Percentiles rank a stretch among this genome's conserved stretches.
phyloP scores from a whole-genome alignment of 1,140 invertebrate genomes.

The Ceratosolen fusciceps region DNA sequence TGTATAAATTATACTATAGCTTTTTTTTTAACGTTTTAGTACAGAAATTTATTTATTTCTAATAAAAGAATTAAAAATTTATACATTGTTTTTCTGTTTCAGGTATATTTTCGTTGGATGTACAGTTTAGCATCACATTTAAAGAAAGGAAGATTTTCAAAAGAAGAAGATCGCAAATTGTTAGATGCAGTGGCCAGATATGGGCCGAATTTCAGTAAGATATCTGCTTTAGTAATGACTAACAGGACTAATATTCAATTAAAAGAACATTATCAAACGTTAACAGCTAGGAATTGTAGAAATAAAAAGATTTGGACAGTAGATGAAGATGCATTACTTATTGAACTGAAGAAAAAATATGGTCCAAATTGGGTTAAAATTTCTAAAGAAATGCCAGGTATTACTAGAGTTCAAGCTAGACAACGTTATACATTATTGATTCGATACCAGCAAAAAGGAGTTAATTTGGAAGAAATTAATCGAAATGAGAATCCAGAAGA shows the following conservation, averaged over 20 bases:
- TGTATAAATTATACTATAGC: no score
- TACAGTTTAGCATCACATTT: conserved; percentile 67
- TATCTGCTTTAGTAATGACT: conserved; percentile 70
- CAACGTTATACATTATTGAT: conserved; percentile 67
- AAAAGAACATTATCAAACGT: conserved; percentile 70
- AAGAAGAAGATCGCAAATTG: conserved; percentile 76
- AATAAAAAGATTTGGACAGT: conserved; percentile 67
- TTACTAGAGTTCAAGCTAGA: conserved; percentile 69
- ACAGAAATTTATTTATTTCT: no score
- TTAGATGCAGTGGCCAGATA: conserved; percentile 74
- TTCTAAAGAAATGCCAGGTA: conserved; percentile 63
- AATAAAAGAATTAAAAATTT: neutral
- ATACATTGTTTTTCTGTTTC: neutral
- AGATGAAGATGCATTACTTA: conserved; percentile 67
- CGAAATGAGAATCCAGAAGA: neutral
- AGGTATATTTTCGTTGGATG: conserved; percentile 68
- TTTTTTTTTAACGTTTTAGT: no score
- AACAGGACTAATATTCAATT: conserved; percentile 72
- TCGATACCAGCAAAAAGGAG: conserved; percentile 55
- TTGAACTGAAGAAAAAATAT: conserved; percentile 62
- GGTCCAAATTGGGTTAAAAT: conserved; percentile 69
- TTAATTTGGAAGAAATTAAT: conserved; percentile 49
- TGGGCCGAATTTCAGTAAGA: conserved; percentile 74
- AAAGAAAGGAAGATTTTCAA: conserved; percentile 74
- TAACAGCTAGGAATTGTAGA: conserved; percentile 59